Percentiles rank a stretch among this genome's conserved stretches.
Evolutionary conservation across 2,888 invertebrate species (phyloP).

Genomic region (Antheraea assamensis): DNA sequence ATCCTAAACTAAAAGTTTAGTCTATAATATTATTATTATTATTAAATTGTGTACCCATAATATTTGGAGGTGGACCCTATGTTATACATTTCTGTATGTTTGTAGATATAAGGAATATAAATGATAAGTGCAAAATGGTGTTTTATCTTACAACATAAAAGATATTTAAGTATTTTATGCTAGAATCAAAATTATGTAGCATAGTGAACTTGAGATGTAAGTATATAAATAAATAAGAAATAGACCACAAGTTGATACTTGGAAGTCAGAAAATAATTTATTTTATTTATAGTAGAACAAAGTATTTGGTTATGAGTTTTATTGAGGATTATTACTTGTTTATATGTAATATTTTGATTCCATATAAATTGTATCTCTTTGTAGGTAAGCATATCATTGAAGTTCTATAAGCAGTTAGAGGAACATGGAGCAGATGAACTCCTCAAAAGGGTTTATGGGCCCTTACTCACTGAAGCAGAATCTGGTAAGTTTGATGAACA

Average conservation of each 20-base stretch:
- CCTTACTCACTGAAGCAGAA: constrained; percentile 91
- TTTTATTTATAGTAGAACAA: no score
- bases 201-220: no score
- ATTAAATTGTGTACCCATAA: no score
- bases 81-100: no score
- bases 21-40: no score
- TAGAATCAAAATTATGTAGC: no score
- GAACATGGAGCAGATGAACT: constrained; percentile 99
- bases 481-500: constrained; percentile 83
- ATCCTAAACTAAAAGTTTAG: no score
- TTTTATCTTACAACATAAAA: no score
- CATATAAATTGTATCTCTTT: constrained; percentile 43
- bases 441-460: constrained; percentile 95
- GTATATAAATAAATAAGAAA: neutral
- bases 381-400: constrained; percentile 98
- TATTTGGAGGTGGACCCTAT: no score
- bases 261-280: neutral
- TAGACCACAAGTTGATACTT: neutral
- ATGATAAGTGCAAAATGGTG: no score
- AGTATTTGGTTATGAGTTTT: neutral
- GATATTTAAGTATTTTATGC: no score
- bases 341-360: neutral
- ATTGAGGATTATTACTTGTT: neutral
- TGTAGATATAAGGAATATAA: no score
- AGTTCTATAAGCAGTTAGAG: constrained; percentile 99